Percentiles rank a stretch among this genome's conserved stretches.
Conservation (phyloP, 2,797 vertebrate genomes). For the Streptopelia turtur region DNA sequence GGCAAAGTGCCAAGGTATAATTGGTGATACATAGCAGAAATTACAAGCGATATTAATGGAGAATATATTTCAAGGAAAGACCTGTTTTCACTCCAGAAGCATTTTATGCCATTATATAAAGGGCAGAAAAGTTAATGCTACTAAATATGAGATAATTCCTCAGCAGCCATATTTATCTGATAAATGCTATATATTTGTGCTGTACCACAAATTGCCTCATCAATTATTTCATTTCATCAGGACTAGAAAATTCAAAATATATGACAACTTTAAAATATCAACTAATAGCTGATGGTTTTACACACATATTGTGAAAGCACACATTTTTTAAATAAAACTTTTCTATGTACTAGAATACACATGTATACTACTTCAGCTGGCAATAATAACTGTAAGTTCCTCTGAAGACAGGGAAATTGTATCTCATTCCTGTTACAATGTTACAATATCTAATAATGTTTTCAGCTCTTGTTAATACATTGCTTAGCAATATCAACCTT, state of each 20-base stretch:
- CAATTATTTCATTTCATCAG: constrained; percentile 47
- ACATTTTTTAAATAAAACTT: neutral
- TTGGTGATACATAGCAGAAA: constrained; percentile 40
- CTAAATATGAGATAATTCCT: constrained; percentile 60
- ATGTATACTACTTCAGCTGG: neutral
- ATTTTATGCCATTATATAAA: constrained; percentile 55
- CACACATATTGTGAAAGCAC: neutral
- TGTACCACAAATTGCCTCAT: neutral
- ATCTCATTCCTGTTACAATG: neutral
- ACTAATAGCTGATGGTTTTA: neutral
- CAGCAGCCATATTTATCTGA: constrained; percentile 44
- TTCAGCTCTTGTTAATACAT: neutral
- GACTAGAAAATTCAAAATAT: constrained; percentile 14
- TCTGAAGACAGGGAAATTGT: neutral
- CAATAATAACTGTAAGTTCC: neutral
- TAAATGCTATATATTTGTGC: constrained; percentile 46
- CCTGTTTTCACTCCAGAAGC: constrained; percentile 35
- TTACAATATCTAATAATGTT: neutral
- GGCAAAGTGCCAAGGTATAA: constrained; percentile 46
- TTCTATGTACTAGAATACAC: neutral
- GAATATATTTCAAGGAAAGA: constrained; percentile 49
- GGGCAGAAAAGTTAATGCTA: constrained; percentile 53
- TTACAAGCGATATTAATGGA: constrained; percentile 43
- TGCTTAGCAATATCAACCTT: neutral
- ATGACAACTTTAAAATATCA: constrained; percentile 7